Base-by-base conservation (phyloP, 2,113 vertebrate species). In the Scatophagus argus region DNA sequence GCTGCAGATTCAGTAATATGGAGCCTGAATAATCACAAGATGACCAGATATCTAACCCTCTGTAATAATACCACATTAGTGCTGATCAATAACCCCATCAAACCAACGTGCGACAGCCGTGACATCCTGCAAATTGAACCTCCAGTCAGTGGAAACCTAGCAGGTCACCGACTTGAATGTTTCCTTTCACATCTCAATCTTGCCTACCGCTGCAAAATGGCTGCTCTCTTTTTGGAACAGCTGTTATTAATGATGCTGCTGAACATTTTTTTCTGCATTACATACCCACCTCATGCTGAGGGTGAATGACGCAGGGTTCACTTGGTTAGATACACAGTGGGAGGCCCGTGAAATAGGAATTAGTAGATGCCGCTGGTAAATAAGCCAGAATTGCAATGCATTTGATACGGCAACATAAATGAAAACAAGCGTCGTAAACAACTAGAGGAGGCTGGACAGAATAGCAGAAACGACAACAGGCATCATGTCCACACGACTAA, bases 261-360 rank as follows among this genome's bases (percentile, higher is more conserved):
- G 67, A 81, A 66, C 47, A 66, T 17, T 14, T 17, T 14, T 44
- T 60, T 41, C 83, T 67, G 51, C 64, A 60, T 77, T 75, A 77
- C 75, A 56, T 4, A 68, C 32, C 70, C 74, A 31, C 84, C 86
- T 56, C 88, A 83, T 31, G 88, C 90, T 87, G 88, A 70, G 88
- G 81, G 77, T 79, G 85, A 84, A 79, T 58, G 83, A 88, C 65
- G 77, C 79, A 17, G 70, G 59, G 76, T 64, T 87, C 74, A 66
- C 59, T 81, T 49, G 86, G 79, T 58, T 74, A 82, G 84, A 67
- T 71, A 61, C 77, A 74, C 90, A 82, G 88, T 31, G 79, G 82
- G 83, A 69, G 73, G 82, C 39, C 64, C 17, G 43, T 60, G 74
- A 82, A 77, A 85, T 77, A 74, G 36, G 67, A 79, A 54, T 60